Conservation (phyloP, 2,113 vertebrate genomes). For the Caranx melampygus region DNA sequence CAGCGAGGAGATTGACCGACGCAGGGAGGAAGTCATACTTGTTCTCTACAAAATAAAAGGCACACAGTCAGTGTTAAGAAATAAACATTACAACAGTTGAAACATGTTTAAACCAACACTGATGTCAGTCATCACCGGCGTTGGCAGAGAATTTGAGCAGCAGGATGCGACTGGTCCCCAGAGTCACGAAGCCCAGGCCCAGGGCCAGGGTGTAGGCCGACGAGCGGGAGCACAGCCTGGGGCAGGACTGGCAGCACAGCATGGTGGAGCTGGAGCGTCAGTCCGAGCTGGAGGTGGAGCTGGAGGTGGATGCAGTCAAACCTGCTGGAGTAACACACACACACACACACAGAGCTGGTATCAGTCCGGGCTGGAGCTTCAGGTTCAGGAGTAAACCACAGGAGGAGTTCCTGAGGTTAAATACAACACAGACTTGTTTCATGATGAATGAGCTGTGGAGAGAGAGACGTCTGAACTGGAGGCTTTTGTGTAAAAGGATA, state of each 20-base stretch:
- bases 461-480: no score
- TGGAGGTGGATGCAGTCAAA: not conserved
- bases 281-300: not conserved
- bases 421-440: no score
- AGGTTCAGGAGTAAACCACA: not conserved
- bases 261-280: slow-evolving; percentile 35
- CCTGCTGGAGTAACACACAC: not conserved
- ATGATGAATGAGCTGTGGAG: no score
- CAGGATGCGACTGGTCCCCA: slow-evolving; percentile 94
- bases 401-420: no score
- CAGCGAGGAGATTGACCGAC: slow-evolving; percentile 96
- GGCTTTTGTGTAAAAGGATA: no score
- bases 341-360: not conserved
- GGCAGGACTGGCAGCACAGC: slow-evolving; percentile 62
- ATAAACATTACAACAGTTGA: not conserved
- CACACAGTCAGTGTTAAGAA: not conserved
- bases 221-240: slow-evolving; percentile 82
- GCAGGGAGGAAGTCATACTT: slow-evolving; percentile 96
- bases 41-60: slow-evolving; percentile 86
- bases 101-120: no score
- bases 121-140: slow-evolving; percentile 81
- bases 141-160: slow-evolving; percentile 95
- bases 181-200: slow-evolving; percentile 85
- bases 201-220: slow-evolving; percentile 87
- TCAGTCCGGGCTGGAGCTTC: not conserved